These are phyloP conservation scores for Diarsia dahlii DNA, from an alignment of 2,888 invertebrate genomes.

Conservation along the genomic window DNA sequence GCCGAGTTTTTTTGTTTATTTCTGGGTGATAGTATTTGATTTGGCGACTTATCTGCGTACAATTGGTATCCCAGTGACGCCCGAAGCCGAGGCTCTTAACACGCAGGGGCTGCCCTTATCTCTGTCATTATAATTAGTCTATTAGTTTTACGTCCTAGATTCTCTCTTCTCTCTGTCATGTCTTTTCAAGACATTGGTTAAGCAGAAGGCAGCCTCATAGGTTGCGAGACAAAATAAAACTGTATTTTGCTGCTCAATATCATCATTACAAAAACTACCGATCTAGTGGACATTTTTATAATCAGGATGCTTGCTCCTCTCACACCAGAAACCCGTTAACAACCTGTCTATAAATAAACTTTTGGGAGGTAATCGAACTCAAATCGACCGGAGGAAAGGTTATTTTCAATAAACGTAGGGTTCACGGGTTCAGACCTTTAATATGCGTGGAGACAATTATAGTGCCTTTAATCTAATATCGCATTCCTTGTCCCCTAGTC, in stretches of 20 bases:
- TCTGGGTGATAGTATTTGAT: not conserved
- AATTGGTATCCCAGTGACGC: not conserved
- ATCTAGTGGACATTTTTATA: not conserved
- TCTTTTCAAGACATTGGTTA: too few species aligned
- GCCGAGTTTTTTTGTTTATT: not conserved
- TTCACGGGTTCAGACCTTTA: conserved; percentile 3
- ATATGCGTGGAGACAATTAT: not conserved
- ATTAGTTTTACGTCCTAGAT: too few species aligned
- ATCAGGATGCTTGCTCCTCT: not conserved
- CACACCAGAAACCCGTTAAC: not conserved
- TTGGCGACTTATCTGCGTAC: not conserved
- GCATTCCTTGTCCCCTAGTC: not conserved
- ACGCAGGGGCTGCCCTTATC: too few species aligned
- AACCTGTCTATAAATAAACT: conserved; percentile 1
- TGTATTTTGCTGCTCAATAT: too few species aligned
- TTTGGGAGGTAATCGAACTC: not conserved
- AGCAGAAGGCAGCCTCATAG: too few species aligned
- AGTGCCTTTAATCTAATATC: not conserved
- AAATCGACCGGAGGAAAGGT: conserved; percentile 9
- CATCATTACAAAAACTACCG: not conserved
- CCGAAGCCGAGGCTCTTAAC: too few species aligned
- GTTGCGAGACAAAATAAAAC: too few species aligned
- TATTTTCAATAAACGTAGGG: conserved; percentile 12
- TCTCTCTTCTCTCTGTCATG: too few species aligned
- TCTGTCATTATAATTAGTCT: too few species aligned